Conservation (phyloP, 1,140 invertebrate genomes). For the Thrips palmi region DNA sequence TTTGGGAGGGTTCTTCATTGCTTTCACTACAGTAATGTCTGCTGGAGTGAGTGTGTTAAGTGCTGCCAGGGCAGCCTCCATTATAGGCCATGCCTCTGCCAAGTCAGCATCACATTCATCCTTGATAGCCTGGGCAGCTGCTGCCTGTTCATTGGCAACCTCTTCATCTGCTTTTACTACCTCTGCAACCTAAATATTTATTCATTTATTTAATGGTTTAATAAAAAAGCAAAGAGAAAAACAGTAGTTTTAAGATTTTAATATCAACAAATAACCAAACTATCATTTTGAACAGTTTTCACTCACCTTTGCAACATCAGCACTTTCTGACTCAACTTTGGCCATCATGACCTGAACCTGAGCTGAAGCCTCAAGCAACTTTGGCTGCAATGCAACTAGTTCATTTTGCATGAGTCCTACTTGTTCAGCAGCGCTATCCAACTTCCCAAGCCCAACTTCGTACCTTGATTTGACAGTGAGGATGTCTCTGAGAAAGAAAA, state of each 20-base stretch:
- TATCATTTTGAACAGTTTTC: slow-evolving; percentile 22
- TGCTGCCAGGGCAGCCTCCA: slow-evolving; percentile 75
- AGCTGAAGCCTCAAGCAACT: slow-evolving; percentile 64
- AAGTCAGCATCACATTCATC: slow-evolving; percentile 89
- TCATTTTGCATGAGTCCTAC: slow-evolving; percentile 73
- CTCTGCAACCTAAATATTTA: slow-evolving; percentile 21
- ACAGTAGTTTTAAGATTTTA: not conserved
- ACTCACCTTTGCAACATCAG: slow-evolving; percentile 61
- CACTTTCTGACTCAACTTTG: slow-evolving; percentile 64
- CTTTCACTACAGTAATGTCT: slow-evolving; percentile 89
- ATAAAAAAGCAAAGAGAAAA: slow-evolving; percentile 5
- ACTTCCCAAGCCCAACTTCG: slow-evolving; percentile 67
- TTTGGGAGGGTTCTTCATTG: slow-evolving; percentile 93
- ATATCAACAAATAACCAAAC: not conserved
- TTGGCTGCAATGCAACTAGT: slow-evolving; percentile 68
- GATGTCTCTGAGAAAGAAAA: slow-evolving; percentile 32
- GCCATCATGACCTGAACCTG: slow-evolving; percentile 64
- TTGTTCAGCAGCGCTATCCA: slow-evolving; percentile 64
- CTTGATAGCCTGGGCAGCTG: slow-evolving; percentile 70
- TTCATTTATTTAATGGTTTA: slow-evolving; percentile 16
- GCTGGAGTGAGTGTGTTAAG: slow-evolving; percentile 77
- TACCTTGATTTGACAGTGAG: slow-evolving; percentile 50
- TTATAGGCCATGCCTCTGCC: slow-evolving; percentile 79
- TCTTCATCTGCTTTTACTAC: slow-evolving; percentile 45
- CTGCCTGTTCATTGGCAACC: slow-evolving; percentile 54